Base-by-base conservation (phyloP, 2,113 vertebrate species). In the Nesoenas mayeri region DNA sequence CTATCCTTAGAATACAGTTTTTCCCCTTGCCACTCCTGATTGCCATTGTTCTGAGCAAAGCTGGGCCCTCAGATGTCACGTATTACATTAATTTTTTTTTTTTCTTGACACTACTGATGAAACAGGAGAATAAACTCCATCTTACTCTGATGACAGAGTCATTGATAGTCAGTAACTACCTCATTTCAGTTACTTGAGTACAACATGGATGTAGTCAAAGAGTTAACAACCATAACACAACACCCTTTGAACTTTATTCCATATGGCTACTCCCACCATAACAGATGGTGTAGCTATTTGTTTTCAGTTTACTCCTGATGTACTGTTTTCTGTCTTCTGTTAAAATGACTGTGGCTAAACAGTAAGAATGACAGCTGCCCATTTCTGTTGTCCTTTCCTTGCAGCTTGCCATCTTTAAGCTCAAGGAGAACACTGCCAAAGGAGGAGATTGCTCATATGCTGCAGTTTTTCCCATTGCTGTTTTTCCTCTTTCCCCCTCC, bases 201-300 rank as follows among this genome's bases (percentile, higher is more conserved):
- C 62, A 32, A 57, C 51, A 47, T 19, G 58, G 50, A 31, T 53
- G 53, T 47, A 77, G 24, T 6, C 48, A 29, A 73, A 54, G 94
- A 90, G 92, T 90, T 90, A 92, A 94, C 66, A 58, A 38, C 60
- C 67, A 83, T 17, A 83, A 84, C 48, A 32, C 44, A 77, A 31
- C 62, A 85, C 64, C 88, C 88, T 73, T 69, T 91, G 94, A 95
- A 86, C 96, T 56, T 15, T 25, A 7, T 82, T 95, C 95, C 95
- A 95, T 95, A 95, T 95, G 96, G 95, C 65, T 92, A 67, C 95
- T 95, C 95, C 92, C 93, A 97, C 95, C 79, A 78, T 15, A 91
- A 78, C 96, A 95, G 96, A 95, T 95, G 95, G 96, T 9, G 20
- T 10, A 93, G 53, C 77, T 80, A 44, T 32, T 91, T 88, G 88